Evolutionary conservation across 2,888 invertebrate species (phyloP).

Genomic region (Agrochola macilenta): DNA sequence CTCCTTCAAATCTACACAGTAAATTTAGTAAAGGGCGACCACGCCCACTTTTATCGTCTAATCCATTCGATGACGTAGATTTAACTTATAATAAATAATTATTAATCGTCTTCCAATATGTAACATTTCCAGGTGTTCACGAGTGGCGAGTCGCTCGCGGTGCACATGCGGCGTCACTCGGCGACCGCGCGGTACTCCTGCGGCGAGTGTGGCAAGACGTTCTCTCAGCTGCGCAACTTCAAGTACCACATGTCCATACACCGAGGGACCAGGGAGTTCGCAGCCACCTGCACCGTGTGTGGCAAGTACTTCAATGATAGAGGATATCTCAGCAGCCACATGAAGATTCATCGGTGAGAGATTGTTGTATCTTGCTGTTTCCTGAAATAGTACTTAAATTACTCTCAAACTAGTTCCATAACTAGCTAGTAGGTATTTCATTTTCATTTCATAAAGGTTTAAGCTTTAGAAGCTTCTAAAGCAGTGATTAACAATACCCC

Average conservation of each 20-base stretch:
- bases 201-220: slow-evolving; percentile 94
- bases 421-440: too few relatives aligned
- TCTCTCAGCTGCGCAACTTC: slow-evolving; percentile 95
- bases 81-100: neutral
- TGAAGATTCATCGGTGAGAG: slow-evolving; percentile 94
- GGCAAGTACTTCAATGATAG: slow-evolving; percentile 96
- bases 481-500: neutral
- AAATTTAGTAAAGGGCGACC: slow-evolving; percentile 1
- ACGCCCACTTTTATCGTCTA: neutral
- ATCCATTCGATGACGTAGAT: neutral
- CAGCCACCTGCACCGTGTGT: slow-evolving; percentile 92
- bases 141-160: slow-evolving; percentile 70
- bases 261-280: slow-evolving; percentile 95
- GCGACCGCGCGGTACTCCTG: slow-evolving; percentile 91
- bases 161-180: slow-evolving; percentile 76
- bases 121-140: slow-evolving; percentile 75
- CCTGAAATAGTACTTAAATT: neutral
- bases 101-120: neutral
- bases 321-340: slow-evolving; percentile 95
- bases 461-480: neutral
- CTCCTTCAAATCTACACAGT: slow-evolving; percentile 16
- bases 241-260: slow-evolving; percentile 96
- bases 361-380: neutral
- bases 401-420: neutral
- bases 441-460: neutral